phyloP scores from a whole-genome alignment of 2,888 invertebrate genomes.

The Coremacera marginata region DNA sequence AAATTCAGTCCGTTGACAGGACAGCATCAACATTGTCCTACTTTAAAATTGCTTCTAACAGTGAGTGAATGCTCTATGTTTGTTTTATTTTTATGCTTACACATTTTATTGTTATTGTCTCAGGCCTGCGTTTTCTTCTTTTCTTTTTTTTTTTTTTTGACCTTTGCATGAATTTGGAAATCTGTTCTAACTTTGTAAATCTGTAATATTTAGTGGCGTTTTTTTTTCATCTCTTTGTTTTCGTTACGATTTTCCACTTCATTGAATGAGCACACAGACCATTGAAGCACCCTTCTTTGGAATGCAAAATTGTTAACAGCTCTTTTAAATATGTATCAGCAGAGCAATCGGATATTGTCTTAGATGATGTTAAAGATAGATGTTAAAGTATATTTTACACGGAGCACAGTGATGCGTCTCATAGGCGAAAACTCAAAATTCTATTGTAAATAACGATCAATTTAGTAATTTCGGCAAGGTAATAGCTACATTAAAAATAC shows the following conservation, averaged over 20 bases:
- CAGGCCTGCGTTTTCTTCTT: background rate
- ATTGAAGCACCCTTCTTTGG: background rate
- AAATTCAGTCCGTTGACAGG: background rate
- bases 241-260: background rate
- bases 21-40: background rate
- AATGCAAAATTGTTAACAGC: background rate
- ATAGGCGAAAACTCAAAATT: too few relatives aligned
- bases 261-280: background rate
- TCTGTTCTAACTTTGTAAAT: background rate
- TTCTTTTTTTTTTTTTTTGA: background rate
- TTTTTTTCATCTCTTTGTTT: background rate
- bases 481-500: too few relatives aligned
- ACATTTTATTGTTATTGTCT: background rate
- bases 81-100: background rate
- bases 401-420: too few relatives aligned
- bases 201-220: background rate
- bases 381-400: too few relatives aligned
- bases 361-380: too few relatives aligned
- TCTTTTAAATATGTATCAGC: background rate
- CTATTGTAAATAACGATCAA: too few relatives aligned
- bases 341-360: too few relatives aligned
- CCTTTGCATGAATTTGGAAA: background rate
- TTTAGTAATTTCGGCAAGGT: too few relatives aligned
- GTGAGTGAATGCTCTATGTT: background rate
- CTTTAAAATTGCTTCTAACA: background rate